Conservation (phyloP, 2,888 invertebrate genomes). For the Pyrochroa serraticornis region DNA sequence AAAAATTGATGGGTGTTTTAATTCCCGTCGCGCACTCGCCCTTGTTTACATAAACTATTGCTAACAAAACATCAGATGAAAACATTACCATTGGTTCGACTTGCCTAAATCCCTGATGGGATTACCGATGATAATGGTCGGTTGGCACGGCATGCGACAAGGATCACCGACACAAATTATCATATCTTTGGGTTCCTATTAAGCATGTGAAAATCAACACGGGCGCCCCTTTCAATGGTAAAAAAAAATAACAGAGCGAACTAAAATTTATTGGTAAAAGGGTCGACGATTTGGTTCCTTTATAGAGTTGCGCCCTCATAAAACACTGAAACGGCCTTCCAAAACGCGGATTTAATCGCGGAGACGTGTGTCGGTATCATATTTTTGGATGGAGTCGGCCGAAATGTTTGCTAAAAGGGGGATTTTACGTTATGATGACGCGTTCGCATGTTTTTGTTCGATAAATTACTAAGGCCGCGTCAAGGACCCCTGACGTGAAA, state of each 20-base stretch:
- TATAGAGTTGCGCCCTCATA: constrained; percentile 12
- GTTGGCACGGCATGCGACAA: constrained; percentile 24
- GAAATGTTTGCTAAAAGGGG: too few species aligned
- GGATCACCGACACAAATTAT: constrained; percentile 23
- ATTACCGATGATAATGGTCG: constrained; percentile 13
- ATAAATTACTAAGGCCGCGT: constrained; percentile 8
- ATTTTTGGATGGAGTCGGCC: too few species aligned
- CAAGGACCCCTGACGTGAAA: constrained; percentile 3
- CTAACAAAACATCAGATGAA: constrained; percentile 20
- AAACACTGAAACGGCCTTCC: constrained; percentile 13
- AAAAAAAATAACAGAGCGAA: constrained; percentile 18
- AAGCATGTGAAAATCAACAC: constrained; percentile 16
- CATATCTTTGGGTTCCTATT: constrained; percentile 21
- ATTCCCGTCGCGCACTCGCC: constrained; percentile 13
- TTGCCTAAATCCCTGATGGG: constrained; percentile 18
- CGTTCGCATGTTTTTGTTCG: constrained; percentile 8
- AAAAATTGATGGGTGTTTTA: not conserved
- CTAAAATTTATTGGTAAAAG: constrained; percentile 23
- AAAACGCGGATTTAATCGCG: constrained; percentile 4
- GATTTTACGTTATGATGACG: too few species aligned
- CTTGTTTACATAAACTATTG: constrained; percentile 23
- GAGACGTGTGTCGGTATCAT: too few species aligned
- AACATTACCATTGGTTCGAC: constrained; percentile 17
- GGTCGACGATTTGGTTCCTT: constrained; percentile 17
- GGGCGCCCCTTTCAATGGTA: constrained; percentile 3